These are phyloP conservation scores for Leucosticte australis DNA, from an alignment of 2,113 vertebrate genomes.

Conservation along the genomic window DNA sequence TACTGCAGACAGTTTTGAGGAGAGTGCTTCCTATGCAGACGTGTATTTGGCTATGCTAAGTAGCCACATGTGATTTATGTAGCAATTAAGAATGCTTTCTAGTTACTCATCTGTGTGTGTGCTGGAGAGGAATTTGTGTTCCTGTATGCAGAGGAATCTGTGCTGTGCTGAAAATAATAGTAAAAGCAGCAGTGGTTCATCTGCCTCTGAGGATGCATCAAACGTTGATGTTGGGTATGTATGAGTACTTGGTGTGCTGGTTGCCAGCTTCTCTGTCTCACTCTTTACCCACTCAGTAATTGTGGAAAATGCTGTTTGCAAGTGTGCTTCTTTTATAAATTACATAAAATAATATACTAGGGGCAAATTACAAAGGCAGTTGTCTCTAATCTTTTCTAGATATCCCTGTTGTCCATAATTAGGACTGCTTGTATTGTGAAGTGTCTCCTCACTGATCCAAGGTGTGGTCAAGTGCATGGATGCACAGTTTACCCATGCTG, in stretches of 20 bases:
- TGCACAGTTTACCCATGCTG: neutral
- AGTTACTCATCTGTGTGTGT: slow-evolving; percentile 22
- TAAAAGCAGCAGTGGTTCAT: neutral
- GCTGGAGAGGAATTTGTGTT: neutral
- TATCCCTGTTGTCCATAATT: neutral
- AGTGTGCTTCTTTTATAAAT: neutral
- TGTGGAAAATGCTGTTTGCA: neutral
- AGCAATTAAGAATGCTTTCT: slow-evolving; percentile 39
- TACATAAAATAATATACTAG: neutral
- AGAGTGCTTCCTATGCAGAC: slow-evolving; percentile 25
- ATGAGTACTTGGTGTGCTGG: neutral
- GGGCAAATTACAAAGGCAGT: neutral
- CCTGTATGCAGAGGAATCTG: neutral
- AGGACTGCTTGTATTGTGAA: neutral
- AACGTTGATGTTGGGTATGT: neutral
- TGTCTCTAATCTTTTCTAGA: neutral
- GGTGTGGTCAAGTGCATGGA: neutral
- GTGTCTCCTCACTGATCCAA: neutral
- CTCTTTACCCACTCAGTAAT: neutral
- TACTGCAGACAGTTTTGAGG: slow-evolving; percentile 1
- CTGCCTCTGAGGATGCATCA: neutral
- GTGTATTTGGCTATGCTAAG: slow-evolving; percentile 16
- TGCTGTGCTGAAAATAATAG: neutral
- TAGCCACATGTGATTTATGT: slow-evolving; percentile 34
- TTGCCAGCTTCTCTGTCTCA: neutral